Evolutionary conservation across 1,140 invertebrate genomes (phyloP), one percentile per base, ranked within the genome.

Genomic region (Brachionus plicatilis): DNA sequence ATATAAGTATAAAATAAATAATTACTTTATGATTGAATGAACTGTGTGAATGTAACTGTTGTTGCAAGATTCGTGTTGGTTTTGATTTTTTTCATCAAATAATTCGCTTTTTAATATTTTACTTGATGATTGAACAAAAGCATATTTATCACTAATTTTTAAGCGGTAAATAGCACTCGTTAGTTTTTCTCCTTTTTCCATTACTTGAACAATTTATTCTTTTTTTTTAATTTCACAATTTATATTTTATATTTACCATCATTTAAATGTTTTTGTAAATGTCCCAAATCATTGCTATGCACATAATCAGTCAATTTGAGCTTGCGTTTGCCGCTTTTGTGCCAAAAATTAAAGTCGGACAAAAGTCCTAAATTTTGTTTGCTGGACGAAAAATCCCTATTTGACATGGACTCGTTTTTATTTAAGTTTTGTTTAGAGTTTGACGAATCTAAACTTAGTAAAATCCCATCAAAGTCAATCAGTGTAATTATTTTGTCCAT

Each of bases 201-300:
- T 43, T 45, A 82, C 79, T 82, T n/a, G 0, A 53, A 14, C 0
- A 37, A 37, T 37, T 37, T 7, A 37, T 37, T 37, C 33, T 80
- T 33, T 33, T 6, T 1, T 24, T 24, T 24, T 24, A 24, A 24
- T 24, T 24, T 29, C 27, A 29, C 27, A 3, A 29, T 9, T 45
- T 43, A 3, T 27, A 12, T 24, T 43, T 20, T 7, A 33, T 41
- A 80, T 27, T 37, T 65, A 82, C 79, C 53, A 24, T 82, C 79
- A 20, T 82, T 82, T 43, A 82, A n/a, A 47, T 82, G 79, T 45
- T 82, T 82, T 82, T 82, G 79, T 43, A 82, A 65, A 24, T 82
- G 79, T 24, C 17, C 20, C 8, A 68, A 17, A 14, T 82, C 79
- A 27, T 82, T 82, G 17, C n/a, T 82, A 11, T 82, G 79, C 56